A percentile compares a stretch with the other conserved stretches of the same genome.
Evolutionary conservation across 2,888 invertebrate species (phyloP).

Genomic region (Mycalesis mineus): DNA sequence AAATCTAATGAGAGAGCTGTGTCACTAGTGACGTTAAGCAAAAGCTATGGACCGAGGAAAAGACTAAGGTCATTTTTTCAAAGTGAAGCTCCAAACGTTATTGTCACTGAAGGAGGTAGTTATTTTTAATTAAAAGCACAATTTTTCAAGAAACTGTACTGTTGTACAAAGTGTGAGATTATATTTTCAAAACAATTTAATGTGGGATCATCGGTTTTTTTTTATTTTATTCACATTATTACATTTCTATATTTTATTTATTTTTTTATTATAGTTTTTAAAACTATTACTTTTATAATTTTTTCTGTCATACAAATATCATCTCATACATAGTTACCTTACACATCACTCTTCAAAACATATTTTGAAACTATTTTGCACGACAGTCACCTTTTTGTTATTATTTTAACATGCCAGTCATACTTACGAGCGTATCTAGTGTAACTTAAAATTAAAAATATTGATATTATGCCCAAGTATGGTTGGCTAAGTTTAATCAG

Average conservation of each 20-base stretch:
- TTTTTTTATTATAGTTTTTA: not conserved
- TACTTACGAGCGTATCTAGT: not conserved
- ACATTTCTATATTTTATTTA: constrained; percentile 1
- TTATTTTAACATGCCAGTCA: not conserved
- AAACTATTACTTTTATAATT: not conserved
- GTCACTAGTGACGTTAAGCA: constrained; percentile 60
- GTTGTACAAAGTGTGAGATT: constrained; percentile 23
- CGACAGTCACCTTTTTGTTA: constrained; percentile 17
- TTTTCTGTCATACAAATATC: constrained; percentile 27
- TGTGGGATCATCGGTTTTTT: not conserved
- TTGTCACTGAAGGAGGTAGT: constrained; percentile 77
- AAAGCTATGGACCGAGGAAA: constrained; percentile 59
- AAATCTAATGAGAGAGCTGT: constrained; percentile 69
- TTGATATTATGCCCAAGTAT: too few species aligned
- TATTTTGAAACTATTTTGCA: constrained; percentile 16
- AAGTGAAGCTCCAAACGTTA: constrained; percentile 68
- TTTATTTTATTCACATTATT: constrained; percentile 2
- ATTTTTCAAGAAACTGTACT: not conserved
- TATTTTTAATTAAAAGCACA: constrained; percentile 22
- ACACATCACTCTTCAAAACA: constrained; percentile 25
- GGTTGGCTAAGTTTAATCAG: too few species aligned
- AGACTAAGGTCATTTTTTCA: constrained; percentile 67
- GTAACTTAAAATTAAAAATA: not conserved
- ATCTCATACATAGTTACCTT: constrained; percentile 27
- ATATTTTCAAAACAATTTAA: constrained; percentile 5